Percentiles rank a stretch among this genome's conserved stretches.
phyloP scores from a whole-genome alignment of 2,113 vertebrate species.

The Uria aalge region DNA sequence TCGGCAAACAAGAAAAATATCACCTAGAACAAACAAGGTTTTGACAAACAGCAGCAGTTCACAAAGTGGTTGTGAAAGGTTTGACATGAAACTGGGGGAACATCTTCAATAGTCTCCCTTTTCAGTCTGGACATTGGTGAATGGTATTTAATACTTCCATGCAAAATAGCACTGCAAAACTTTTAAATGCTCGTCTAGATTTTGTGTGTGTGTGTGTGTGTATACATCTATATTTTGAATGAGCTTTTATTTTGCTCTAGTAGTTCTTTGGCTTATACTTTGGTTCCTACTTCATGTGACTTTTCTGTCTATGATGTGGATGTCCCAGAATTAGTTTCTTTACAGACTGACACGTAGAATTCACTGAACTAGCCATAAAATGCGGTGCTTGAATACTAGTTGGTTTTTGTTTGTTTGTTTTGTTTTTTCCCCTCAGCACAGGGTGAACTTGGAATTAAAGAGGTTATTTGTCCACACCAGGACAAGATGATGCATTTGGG shows the following conservation, averaged over 20 bases:
- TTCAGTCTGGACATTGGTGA: background rate
- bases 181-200: background rate
- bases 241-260: background rate
- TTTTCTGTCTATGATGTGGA: background rate
- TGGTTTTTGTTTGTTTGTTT: background rate
- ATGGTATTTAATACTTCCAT: background rate
- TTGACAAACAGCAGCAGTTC: background rate
- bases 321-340: background rate
- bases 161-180: background rate
- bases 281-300: background rate
- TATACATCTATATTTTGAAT: background rate
- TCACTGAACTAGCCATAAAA: background rate
- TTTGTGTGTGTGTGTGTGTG: background rate
- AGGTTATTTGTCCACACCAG: background rate
- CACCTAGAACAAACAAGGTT: background rate
- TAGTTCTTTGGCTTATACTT: background rate
- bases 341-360: background rate
- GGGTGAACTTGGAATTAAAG: background rate
- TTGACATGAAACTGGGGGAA: background rate
- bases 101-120: background rate
- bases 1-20: background rate
- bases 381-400: background rate
- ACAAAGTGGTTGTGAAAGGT: background rate
- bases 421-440: background rate
- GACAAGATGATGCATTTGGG: background rate